A percentile compares a stretch with the other conserved stretches of the same genome.
phyloP scores from a whole-genome alignment of 2,797 vertebrate genomes.

The Micropoecilia bifurca region DNA sequence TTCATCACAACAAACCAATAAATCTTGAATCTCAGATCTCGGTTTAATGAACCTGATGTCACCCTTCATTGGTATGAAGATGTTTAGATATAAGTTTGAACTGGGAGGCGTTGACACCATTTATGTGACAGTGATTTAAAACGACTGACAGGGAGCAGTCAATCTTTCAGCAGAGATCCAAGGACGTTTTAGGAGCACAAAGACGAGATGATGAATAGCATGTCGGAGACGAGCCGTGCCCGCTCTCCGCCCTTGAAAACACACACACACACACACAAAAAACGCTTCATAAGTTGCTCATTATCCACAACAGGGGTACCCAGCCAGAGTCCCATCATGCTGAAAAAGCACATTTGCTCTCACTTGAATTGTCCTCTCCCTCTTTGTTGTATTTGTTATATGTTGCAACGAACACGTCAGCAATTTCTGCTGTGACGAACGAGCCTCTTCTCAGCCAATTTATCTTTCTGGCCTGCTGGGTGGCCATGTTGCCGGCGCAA shows the following conservation, averaged over 20 bases:
- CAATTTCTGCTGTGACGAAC: conserved; percentile 52
- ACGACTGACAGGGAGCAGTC: not conserved
- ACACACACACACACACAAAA: not conserved
- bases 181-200: conserved; percentile 24
- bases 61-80: not conserved
- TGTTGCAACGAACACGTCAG: conserved; percentile 57
- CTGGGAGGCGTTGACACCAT: conserved; percentile 2
- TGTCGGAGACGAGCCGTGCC: not conserved
- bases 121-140: conserved; percentile 8
- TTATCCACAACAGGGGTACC: conserved; percentile 26
- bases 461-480: conserved; percentile 53
- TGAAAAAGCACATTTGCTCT: conserved; percentile 19
- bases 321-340: conserved; percentile 4
- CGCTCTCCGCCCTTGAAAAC: not conserved
- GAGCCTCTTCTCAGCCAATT: conserved; percentile 47
- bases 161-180: conserved; percentile 14
- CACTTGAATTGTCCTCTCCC: conserved; percentile 26
- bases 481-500: conserved; percentile 38
- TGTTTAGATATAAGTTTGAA: not conserved
- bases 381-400: conserved; percentile 38
- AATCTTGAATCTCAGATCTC: not conserved
- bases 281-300: conserved; percentile 26
- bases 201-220: conserved; percentile 27
- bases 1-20: too few relatives aligned
- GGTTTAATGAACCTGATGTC: not conserved